phyloP scores from a whole-genome alignment of 2,113 vertebrate genomes.

The Amblyopsis rosae region DNA sequence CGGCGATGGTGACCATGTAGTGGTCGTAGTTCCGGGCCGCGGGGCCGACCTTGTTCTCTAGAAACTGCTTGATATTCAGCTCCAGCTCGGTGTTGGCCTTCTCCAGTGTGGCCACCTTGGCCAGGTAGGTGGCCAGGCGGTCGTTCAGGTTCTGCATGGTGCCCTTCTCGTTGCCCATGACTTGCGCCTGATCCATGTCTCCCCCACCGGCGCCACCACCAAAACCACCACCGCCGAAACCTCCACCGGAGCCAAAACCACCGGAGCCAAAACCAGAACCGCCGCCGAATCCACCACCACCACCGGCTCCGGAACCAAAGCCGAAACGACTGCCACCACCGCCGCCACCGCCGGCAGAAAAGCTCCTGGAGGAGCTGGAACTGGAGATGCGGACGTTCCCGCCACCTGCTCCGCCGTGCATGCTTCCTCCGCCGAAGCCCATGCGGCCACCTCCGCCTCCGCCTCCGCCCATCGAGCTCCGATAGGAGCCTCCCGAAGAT shows the following conservation, averaged over 20 bases:
- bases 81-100: slow-evolving; percentile 49
- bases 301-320: not conserved
- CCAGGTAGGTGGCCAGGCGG: slow-evolving; percentile 53
- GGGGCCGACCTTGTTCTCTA: slow-evolving; percentile 31
- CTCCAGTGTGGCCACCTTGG: slow-evolving; percentile 52
- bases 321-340: slow-evolving; percentile 7
- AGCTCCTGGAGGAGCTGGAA: not conserved
- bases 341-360: not conserved
- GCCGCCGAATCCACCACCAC: not conserved
- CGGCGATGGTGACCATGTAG: slow-evolving; percentile 31
- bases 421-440: slow-evolving; percentile 19
- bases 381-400: not conserved
- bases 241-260: not conserved
- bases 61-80: slow-evolving; percentile 48
- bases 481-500: not conserved
- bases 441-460: not conserved
- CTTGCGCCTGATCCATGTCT: not conserved
- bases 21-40: slow-evolving; percentile 14
- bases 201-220: not conserved
- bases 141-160: slow-evolving; percentile 62
- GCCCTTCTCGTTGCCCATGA: slow-evolving; percentile 41
- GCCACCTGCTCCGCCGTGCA: slow-evolving; percentile 48
- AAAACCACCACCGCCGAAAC: not conserved
- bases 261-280: not conserved
- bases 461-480: no score